phyloP scores from a whole-genome alignment of 2,113 vertebrate genomes.

The Gnathonemus longibarbis region DNA sequence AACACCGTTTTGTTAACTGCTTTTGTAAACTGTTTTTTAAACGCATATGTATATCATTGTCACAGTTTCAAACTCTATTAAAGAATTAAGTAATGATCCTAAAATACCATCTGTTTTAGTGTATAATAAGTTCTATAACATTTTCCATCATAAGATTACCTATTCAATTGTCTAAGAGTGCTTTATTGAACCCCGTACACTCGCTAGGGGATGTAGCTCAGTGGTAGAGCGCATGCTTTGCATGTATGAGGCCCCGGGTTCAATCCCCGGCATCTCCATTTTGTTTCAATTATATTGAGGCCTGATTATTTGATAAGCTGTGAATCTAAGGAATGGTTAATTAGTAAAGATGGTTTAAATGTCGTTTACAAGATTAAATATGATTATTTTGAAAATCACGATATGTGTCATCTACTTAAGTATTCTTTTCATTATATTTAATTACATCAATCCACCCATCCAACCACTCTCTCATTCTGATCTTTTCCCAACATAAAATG shows the following conservation, averaged over 20 bases:
- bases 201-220: constrained; percentile 26
- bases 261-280: constrained; percentile 32
- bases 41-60: background rate
- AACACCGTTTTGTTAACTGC: background rate
- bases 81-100: background rate
- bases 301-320: background rate
- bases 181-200: accelerated
- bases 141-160: background rate
- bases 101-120: background rate
- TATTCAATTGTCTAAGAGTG: background rate
- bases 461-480: background rate
- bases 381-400: background rate
- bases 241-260: constrained; percentile 33
- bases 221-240: constrained; percentile 35
- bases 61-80: background rate
- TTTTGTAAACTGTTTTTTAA: background rate
- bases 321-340: background rate
- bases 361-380: background rate
- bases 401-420: background rate
- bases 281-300: background rate
- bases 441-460: background rate
- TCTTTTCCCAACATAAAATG: background rate
- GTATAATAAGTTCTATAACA: background rate
- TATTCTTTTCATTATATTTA: background rate
- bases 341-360: background rate